These are phyloP conservation scores for Octonoba sinensis DNA, from an alignment of 2,888 invertebrate species.

Conservation along the genomic window DNA sequence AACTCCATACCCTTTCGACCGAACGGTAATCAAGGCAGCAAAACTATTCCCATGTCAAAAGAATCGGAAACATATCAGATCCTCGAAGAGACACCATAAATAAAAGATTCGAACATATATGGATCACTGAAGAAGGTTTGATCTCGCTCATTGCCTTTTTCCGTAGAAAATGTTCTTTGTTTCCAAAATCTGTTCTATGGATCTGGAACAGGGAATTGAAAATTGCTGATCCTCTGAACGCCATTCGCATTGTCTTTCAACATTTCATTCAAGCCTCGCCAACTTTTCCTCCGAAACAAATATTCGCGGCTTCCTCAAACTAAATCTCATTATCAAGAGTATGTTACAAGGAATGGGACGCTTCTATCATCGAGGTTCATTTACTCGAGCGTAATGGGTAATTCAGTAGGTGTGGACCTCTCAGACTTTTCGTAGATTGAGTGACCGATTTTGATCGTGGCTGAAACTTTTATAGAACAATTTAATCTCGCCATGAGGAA, in stretches of 20 bases:
- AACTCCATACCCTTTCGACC: too few species aligned
- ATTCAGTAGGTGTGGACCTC: neutral
- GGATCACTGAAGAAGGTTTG: conserved; percentile 26
- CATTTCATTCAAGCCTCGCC: conserved; percentile 3
- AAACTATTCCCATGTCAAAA: too few species aligned
- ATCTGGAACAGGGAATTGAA: conserved; percentile 29
- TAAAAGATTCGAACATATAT: neutral
- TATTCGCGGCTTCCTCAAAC: neutral
- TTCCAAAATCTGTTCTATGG: conserved; percentile 7
- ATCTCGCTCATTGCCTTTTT: conserved; percentile 4
- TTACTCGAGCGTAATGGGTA: neutral
- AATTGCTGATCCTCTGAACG: conserved; percentile 21
- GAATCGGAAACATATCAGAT: too few species aligned
- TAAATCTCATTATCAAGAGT: conserved; percentile 1
- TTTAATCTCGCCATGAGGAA: too few species aligned
- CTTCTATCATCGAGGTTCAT: neutral
- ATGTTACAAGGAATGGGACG: neutral
- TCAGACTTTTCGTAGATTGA: too few species aligned
- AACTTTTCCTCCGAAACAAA: conserved; percentile 1
- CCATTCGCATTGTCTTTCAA: conserved; percentile 8
- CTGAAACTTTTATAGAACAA: too few species aligned
- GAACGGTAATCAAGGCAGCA: too few species aligned
- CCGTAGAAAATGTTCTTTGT: conserved; percentile 21
- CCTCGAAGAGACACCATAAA: too few species aligned
- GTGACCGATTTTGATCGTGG: too few species aligned